Evolutionary conservation across 2,113 vertebrate species (phyloP), one percentile per base, ranked within the genome.

Genomic region (Scytalopus superciliaris): DNA sequence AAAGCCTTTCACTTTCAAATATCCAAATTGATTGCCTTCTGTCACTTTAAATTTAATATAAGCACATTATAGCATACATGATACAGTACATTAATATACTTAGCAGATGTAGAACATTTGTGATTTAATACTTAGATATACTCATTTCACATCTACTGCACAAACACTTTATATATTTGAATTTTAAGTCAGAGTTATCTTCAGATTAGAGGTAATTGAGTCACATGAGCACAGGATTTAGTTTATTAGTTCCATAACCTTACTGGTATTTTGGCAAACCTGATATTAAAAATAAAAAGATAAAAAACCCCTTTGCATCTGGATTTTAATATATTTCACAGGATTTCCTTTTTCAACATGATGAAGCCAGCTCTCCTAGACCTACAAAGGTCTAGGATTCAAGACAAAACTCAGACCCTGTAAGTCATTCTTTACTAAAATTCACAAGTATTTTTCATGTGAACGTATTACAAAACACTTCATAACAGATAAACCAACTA

Each of bases 101-200:
- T 97, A 96, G 74, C 95, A 97, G 95, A 95, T 96, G 95, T 89
- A 35, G 85, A 94, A 80, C 81, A 56, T 84, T 96, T 0, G 0
- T 94, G 94, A 96, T 96, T 96, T 94, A 97, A 84, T 94, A 69
- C 87, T 90, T 79, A 91, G 87, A 96, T 95, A 83, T 31, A 79
- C 45, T 79, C 14, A 50, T 76, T 96, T 93, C 91, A 95, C 91
- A 59, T 97, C 89, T 87, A 91, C 84, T 93, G 57, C 84, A 72
- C 69, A 93, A 96, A 91, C 94, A 96, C 95, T 94, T 93, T 89
- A 96, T 97, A 96, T 96, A 96, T 97, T 96, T 93, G 63, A 79
- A 87, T 87, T 84, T 77, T 79, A 93, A 91, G 84, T 94, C 87
- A 87, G 87, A 90, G 91, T 96, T 95, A 96, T 89, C 95, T 96